Evolutionary conservation across 2,797 vertebrate genomes (phyloP).

Genomic region (Lepilemur septentrionalis): DNA sequence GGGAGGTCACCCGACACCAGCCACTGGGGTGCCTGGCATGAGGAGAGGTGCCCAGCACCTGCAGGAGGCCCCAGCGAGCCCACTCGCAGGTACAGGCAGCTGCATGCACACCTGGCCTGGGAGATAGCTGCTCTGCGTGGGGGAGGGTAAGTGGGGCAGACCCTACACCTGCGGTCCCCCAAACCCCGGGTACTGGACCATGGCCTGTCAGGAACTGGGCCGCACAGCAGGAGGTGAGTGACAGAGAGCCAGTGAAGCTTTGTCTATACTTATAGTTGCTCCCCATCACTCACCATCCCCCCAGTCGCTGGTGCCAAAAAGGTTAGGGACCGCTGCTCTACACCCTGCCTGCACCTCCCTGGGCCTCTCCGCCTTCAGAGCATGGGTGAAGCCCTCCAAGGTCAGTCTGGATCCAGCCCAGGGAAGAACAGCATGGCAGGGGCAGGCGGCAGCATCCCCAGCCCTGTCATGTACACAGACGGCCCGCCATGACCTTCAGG

Average conservation of each 20-base stretch:
- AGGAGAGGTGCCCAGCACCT: neutral
- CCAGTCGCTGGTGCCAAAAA: too few species aligned
- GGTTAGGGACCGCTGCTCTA: too few species aligned
- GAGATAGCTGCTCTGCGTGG: neutral
- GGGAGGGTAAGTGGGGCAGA: neutral
- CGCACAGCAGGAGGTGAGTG: too few species aligned
- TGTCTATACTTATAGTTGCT: too few species aligned
- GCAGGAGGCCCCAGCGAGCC: accelerated
- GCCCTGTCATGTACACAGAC: neutral
- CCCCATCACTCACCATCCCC: neutral
- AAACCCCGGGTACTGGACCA: too few species aligned
- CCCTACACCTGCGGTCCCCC: too few species aligned
- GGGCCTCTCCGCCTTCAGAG: neutral
- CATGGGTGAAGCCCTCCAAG: neutral
- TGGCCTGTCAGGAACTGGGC: too few species aligned
- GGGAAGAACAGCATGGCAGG: accelerated
- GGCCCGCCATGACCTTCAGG: neutral
- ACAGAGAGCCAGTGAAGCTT: too few species aligned
- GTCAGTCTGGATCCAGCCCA: neutral
- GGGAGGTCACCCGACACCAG: neutral
- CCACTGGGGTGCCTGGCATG: accelerated
- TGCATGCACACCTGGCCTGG: neutral
- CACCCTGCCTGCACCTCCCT: neutral
- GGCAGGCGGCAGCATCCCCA: neutral
- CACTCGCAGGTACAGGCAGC: too few species aligned